Conservation (phyloP, 2,888 invertebrate species). For the Drosophila incognita region DNA sequence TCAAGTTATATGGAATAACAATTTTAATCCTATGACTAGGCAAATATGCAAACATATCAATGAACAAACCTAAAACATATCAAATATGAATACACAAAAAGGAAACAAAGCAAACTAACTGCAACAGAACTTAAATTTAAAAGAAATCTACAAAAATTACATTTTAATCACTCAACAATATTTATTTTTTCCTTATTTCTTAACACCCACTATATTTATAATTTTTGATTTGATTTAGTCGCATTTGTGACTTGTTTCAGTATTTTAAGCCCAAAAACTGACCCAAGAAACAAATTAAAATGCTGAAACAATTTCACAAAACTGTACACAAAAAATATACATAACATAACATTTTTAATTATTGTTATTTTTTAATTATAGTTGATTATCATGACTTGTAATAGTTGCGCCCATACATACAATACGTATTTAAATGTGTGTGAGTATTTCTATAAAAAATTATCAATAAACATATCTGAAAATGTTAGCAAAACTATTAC, state of each 20-base stretch:
- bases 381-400: conserved; percentile 5
- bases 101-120: conserved; percentile 1
- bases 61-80: conserved; percentile 56
- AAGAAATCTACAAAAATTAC: conserved; percentile 1
- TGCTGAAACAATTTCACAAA: conserved; percentile 73
- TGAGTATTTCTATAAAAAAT: conserved; percentile 34
- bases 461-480: conserved; percentile 55
- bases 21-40: conserved; percentile 39
- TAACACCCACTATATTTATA: background rate
- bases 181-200: background rate
- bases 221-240: background rate
- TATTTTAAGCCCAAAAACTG: conserved; percentile 71
- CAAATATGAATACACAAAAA: conserved; percentile 42
- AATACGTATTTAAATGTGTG: conserved; percentile 3
- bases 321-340: background rate
- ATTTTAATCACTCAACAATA: background rate
- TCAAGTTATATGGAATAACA: background rate
- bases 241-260: conserved; percentile 73
- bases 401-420: conserved; percentile 24
- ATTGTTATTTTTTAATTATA: background rate
- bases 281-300: conserved; percentile 72
- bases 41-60: conserved; percentile 60
- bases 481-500: conserved; percentile 52
- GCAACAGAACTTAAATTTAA: background rate
- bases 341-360: too few species aligned